These are phyloP conservation scores for Dasypolia templi DNA, from an alignment of 2,888 invertebrate genomes.

Conservation along the genomic window DNA sequence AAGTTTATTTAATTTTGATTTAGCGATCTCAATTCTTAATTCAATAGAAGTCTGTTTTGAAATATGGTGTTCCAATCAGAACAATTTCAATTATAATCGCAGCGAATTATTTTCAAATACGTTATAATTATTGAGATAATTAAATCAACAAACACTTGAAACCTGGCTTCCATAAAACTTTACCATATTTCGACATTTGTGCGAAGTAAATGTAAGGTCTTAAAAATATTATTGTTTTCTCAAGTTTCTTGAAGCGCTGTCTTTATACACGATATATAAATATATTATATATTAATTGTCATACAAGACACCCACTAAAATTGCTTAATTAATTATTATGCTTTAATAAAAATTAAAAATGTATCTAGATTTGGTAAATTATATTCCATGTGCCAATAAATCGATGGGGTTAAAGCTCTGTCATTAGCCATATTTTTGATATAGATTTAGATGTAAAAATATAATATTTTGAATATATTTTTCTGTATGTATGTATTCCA, in stretches of 20 bases:
- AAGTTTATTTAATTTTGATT: slow-evolving; percentile 63
- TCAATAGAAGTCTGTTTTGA: slow-evolving; percentile 28
- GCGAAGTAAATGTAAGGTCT: slow-evolving; percentile 85
- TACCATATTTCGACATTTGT: slow-evolving; percentile 83
- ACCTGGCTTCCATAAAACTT: slow-evolving; percentile 74
- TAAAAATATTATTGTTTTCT: slow-evolving; percentile 60
- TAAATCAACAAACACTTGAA: slow-evolving; percentile 52
- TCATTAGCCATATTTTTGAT: slow-evolving; percentile 89
- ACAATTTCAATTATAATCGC: slow-evolving; percentile 33
- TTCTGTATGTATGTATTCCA: slow-evolving; percentile 85
- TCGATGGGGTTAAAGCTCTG: slow-evolving; percentile 76
- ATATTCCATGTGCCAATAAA: slow-evolving; percentile 88
- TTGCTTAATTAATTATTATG: slow-evolving; percentile 73
- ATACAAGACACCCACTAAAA: slow-evolving; percentile 79
- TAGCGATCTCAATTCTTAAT: slow-evolving; percentile 61
- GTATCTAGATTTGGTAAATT: slow-evolving; percentile 72
- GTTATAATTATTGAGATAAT: slow-evolving; percentile 63
- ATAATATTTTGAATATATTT: slow-evolving; percentile 79
- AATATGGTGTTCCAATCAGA: slow-evolving; percentile 3
- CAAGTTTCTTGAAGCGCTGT: slow-evolving; percentile 67
- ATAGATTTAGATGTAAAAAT: slow-evolving; percentile 84
- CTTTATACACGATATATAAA: slow-evolving; percentile 88
- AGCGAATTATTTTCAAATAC: slow-evolving; percentile 12
- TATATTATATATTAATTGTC: slow-evolving; percentile 87
- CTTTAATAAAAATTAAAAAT: slow-evolving; percentile 73